phyloP scores from a whole-genome alignment of 1,140 invertebrate species.

The Neodiprion pinetum region DNA sequence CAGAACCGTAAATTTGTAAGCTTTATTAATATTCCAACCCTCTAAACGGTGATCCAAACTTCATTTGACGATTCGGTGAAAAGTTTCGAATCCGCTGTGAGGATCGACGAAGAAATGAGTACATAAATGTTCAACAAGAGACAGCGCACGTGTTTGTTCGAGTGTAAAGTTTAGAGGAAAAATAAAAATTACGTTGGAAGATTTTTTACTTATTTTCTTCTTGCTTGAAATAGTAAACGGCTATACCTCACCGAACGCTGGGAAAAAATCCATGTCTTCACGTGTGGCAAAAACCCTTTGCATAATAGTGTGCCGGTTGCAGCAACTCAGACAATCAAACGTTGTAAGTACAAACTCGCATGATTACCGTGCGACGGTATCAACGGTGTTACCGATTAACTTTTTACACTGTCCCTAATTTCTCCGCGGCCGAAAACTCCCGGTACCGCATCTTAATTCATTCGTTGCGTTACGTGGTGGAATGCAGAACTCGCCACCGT shows the following conservation, averaged over 20 bases:
- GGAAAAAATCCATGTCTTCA: too few species aligned
- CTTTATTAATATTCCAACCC: too few species aligned
- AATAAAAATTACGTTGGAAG: neutral
- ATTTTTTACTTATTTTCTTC: too few species aligned
- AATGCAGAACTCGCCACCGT: neutral
- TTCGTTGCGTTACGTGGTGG: neutral
- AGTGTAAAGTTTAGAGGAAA: neutral
- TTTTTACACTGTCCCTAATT: neutral
- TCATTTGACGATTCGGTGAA: too few species aligned
- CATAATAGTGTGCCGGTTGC: neutral
- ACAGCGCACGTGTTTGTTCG: too few species aligned
- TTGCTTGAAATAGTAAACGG: too few species aligned
- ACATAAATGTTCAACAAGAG: too few species aligned
- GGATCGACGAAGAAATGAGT: too few species aligned
- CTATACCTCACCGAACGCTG: too few species aligned
- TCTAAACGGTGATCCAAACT: too few species aligned
- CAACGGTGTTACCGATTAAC: neutral
- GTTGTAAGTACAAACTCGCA: neutral
- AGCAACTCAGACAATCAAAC: neutral
- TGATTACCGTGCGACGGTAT: neutral
- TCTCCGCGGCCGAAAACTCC: neutral
- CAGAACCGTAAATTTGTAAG: too few species aligned
- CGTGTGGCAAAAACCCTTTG: neutral
- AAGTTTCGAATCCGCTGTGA: too few species aligned
- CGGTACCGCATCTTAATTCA: neutral